Base-by-base conservation (phyloP, 2,797 vertebrate genomes). In the Neosilurus mollespiculum region DNA sequence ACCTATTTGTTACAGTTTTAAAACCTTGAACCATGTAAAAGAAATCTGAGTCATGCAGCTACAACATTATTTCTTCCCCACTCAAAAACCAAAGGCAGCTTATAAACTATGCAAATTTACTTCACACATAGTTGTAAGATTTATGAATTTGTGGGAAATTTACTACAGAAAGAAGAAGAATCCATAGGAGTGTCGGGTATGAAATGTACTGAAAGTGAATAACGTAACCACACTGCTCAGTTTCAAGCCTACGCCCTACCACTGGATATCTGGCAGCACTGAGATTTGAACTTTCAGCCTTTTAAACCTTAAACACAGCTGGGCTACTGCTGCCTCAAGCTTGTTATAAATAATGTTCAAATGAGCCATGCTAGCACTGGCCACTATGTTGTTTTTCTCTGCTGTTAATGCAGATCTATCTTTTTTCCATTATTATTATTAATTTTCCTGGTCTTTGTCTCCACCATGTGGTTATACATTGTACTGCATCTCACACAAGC, bases 361-460 rank as follows among this genome's bases (percentile, higher is more conserved):
- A 61, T 24, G 15, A 75, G 24, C 30, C 56, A 3, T 30, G 11
- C 10, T 61, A 53, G 51, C 9, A 30, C 10, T 37, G 30, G 22
- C 11, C 16, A 22, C 73, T 75, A 4, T 30, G 54, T 30, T 10
- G 22, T 59, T n/a, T 34, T 49, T 43, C 18, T 22, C 73, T 43
- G 7, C 9, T 62, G 12, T 9, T 0, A 58, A 12, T 58, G 1
- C 1, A 5, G 26, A 9, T n/a, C 9, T 30, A 2, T 20, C 8
- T 37, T 4, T n/a, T 4, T 11, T 72, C 22, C 53, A 51, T 70
- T 26, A 30, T 24, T 43, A 43, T 9, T 30, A 2, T 20, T 8
- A n/a, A 37, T 4, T n/a, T 4, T 24, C 30, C 51, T 71, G 70
- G 71, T 84, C 71, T 81, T 54, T 88, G 85, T 84, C 87, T 75